Percentiles rank a stretch among this genome's conserved stretches.
These are phyloP conservation scores for Mesoligia furuncula DNA, from an alignment of 2,888 invertebrate species.

Conservation along the genomic window DNA sequence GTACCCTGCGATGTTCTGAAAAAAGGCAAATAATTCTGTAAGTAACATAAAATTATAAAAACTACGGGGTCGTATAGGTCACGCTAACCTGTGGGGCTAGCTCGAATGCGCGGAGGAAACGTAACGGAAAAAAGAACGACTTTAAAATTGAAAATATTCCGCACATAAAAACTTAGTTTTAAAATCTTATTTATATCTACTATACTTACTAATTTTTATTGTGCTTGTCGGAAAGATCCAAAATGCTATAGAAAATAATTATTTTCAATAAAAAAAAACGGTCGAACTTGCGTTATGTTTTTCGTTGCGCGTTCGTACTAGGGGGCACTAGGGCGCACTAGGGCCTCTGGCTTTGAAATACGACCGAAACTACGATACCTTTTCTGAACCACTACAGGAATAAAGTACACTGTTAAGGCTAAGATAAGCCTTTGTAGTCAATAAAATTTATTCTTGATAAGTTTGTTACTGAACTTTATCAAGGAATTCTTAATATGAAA, in stretches of 20 bases:
- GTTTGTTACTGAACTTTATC: background rate
- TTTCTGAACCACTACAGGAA: too few relatives aligned
- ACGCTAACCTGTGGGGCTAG: background rate
- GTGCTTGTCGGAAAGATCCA: background rate
- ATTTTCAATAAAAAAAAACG: background rate
- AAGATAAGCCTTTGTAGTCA: background rate
- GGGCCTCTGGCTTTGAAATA: background rate
- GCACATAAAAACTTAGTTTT: background rate
- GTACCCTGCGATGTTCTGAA: slow-evolving; percentile 92
- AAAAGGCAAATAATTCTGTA: background rate
- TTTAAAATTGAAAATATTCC: background rate
- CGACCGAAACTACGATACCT: background rate
- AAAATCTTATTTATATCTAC: background rate
- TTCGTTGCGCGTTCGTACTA: background rate
- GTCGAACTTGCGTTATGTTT: background rate
- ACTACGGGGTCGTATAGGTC: background rate
- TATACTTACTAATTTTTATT: background rate
- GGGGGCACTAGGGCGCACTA: too few relatives aligned
- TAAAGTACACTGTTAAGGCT: too few relatives aligned
- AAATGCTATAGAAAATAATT: background rate
- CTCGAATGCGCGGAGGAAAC: background rate
- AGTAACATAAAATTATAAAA: background rate
- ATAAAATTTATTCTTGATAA: background rate
- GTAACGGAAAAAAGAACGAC: background rate
- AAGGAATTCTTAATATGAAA: background rate